These are phyloP conservation scores for Oreotrochilus melanogaster DNA, from an alignment of 2,113 vertebrate genomes.

Conservation along the genomic window DNA sequence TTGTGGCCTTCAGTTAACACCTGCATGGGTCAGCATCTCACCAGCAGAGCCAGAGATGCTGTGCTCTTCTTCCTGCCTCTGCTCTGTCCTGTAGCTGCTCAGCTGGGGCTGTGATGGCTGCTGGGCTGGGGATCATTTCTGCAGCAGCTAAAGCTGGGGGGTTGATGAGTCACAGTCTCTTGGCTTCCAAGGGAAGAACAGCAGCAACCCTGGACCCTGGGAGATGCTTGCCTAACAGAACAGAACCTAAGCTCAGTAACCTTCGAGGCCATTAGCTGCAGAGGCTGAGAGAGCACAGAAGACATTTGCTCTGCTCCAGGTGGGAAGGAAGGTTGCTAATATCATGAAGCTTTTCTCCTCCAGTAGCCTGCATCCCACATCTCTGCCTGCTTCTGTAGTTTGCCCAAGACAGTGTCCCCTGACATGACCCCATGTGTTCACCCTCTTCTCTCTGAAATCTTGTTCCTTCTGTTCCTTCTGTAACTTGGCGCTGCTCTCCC, in stretches of 20 bases:
- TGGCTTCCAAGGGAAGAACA: background rate
- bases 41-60: accelerated
- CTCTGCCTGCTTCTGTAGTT: accelerated
- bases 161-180: background rate
- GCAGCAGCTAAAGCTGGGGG: background rate
- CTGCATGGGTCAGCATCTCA: background rate
- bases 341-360: background rate
- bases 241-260: accelerated
- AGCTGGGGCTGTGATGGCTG: background rate
- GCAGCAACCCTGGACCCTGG: background rate
- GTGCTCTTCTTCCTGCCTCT: background rate
- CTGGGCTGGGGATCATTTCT: background rate
- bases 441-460: background rate
- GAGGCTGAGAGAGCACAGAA: background rate
- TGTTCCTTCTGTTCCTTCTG: background rate
- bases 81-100: background rate
- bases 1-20: accelerated
- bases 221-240: background rate
- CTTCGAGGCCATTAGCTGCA: background rate
- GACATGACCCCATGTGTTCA: accelerated
- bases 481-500: background rate
- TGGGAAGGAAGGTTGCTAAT: background rate
- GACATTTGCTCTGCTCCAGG: accelerated
- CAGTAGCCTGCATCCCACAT: background rate
- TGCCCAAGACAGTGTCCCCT: background rate